Evolutionary conservation across 2,888 invertebrate species (phyloP).

Genomic region (Proisotoma minuta): DNA sequence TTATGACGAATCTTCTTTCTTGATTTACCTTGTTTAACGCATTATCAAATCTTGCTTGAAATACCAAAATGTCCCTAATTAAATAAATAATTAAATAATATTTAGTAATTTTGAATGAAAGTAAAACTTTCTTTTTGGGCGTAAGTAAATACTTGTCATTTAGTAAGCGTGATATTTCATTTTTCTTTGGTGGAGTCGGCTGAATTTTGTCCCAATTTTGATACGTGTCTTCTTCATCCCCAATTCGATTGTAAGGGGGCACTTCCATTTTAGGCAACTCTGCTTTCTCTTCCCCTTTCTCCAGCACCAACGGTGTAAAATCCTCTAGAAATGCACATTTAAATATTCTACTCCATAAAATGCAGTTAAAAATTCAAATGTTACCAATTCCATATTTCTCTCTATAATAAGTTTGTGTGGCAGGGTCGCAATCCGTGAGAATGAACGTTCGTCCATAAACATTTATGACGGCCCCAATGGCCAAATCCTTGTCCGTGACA

Average conservation of each 20-base stretch:
- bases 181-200: slow-evolving; percentile 16
- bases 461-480: slow-evolving; percentile 73
- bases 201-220: slow-evolving; percentile 32
- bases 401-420: slow-evolving; percentile 77
- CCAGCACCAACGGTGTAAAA: slow-evolving; percentile 29
- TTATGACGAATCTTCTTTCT: slow-evolving; percentile 69
- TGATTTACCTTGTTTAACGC: slow-evolving; percentile 48
- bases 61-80: slow-evolving; percentile 19
- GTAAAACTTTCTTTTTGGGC: too few relatives aligned
- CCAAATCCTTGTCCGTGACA: slow-evolving; percentile 67
- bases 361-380: slow-evolving; percentile 29
- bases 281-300: slow-evolving; percentile 9
- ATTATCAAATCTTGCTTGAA: slow-evolving; percentile 16
- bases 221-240: slow-evolving; percentile 25
- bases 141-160: too few relatives aligned
- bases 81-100: too few relatives aligned
- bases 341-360: background rate
- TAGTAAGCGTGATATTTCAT: too few relatives aligned
- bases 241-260: slow-evolving; percentile 29
- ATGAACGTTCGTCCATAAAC: slow-evolving; percentile 75
- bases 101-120: too few relatives aligned
- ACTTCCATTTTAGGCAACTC: slow-evolving; percentile 28
- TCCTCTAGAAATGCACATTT: slow-evolving; percentile 14
- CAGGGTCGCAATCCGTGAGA: slow-evolving; percentile 76
- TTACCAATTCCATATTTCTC: slow-evolving; percentile 62